Evolutionary conservation across 1,140 invertebrate genomes (phyloP), one percentile per base, ranked within the genome.

Genomic region (Atta cephalotes): DNA sequence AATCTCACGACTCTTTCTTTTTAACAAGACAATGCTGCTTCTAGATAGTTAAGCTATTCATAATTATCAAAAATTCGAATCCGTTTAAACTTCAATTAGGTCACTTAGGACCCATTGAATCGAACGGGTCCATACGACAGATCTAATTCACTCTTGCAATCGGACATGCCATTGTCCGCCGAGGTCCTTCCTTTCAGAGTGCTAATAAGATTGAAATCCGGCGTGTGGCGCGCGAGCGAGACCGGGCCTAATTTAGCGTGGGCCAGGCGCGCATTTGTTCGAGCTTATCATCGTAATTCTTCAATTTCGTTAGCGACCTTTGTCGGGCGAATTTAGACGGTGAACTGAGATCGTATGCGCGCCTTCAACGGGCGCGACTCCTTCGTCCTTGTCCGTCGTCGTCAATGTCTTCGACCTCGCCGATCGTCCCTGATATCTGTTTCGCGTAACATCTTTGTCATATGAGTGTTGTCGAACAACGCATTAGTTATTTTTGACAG

Each of bases 171-270:
- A 84, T 84, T 84, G 70, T 82, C 53, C 35, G 56, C 12, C 18
- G 35, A 45, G 53, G 66, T 81, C 63, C 49, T 84, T 76, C 80
- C 74, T 86, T 86, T 86, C 49, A 88, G 66, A n/a, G 18, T 51
- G 45, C 45, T 62, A 58, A 89, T 88, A 82, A 89, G 87, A 84
- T 88, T 66, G 60, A 87, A 60, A 78, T 63, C 74, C 86, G 70
- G 31, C 72, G 76, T 21, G 65, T 21, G 45, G 45, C 6, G 62
- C n/a, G 65, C 28, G n/a, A 28, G 28, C 39, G 18, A 53, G 78
- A 16, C 45, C 28, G 31, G 25, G n/a, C 39, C 81, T 31, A 86
- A 86, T 89, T 79, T 56, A 87, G 63, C 85, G 71, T 66, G 65
- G 56, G 80, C 62, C 88, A 62, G 62, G 35, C 78, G 51, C 28